phyloP scores from a whole-genome alignment of 2,113 vertebrate genomes.

The Pteropus alecto region DNA sequence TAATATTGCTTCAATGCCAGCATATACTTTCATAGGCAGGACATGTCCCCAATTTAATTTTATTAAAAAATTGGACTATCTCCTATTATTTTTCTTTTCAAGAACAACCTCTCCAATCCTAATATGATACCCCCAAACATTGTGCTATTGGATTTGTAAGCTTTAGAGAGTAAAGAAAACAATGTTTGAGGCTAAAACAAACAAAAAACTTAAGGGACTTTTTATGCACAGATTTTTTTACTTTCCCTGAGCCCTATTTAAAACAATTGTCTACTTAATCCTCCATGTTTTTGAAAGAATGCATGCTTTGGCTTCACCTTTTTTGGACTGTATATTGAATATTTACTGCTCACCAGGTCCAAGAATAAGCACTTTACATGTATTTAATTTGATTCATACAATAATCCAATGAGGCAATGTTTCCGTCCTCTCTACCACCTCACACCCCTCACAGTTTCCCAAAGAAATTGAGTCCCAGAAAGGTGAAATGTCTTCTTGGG shows the following conservation, averaged over 20 bases:
- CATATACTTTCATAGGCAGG: background rate
- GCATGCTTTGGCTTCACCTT: background rate
- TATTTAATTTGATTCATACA: background rate
- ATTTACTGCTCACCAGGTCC: background rate
- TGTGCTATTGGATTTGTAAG: background rate
- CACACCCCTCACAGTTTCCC: background rate
- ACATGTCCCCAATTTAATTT: background rate
- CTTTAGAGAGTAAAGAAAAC: background rate
- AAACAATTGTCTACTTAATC: background rate
- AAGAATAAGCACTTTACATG: background rate
- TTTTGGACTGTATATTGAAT: background rate
- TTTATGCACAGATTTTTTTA: background rate
- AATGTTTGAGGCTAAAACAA: background rate
- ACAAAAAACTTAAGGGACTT: background rate
- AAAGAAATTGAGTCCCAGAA: background rate
- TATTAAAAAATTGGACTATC: background rate
- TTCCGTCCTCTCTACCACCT: background rate
- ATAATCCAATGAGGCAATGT: background rate
- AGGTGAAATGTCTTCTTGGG: background rate
- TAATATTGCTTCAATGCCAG: background rate
- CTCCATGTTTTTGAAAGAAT: background rate
- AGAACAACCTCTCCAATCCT: background rate
- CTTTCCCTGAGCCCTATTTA: background rate
- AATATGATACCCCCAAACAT: background rate
- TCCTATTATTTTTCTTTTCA: background rate